Evolutionary conservation across 2,888 invertebrate species (phyloP).

Genomic region (Agrotis ipsilon): DNA sequence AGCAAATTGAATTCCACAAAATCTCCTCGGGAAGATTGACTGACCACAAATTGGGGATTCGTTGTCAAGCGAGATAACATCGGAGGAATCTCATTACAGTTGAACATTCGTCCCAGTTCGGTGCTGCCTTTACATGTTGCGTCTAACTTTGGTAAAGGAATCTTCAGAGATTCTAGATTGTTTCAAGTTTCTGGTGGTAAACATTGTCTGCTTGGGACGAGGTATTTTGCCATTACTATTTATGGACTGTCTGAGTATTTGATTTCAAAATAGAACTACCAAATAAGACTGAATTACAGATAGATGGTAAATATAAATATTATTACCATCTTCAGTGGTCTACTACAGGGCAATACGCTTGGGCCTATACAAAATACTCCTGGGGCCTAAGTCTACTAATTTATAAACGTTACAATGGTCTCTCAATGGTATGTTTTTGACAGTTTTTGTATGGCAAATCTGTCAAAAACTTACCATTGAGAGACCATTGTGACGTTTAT

Average conservation of each 20-base stretch:
- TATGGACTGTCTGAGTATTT: neutral
- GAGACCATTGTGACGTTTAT: too few species aligned
- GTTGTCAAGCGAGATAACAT: conserved; percentile 89
- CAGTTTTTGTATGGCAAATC: too few species aligned
- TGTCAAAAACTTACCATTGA: too few species aligned
- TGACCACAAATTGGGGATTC: conserved; percentile 90
- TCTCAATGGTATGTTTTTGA: too few species aligned
- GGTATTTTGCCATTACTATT: conserved; percentile 43
- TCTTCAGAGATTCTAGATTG: conserved; percentile 79
- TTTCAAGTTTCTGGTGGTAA: conserved; percentile 67
- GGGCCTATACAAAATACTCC: too few species aligned
- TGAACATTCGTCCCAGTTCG: conserved; percentile 79
- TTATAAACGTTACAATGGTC: too few species aligned
- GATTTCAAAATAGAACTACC: conserved; percentile 9
- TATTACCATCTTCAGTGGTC: too few species aligned
- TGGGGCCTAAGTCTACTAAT: too few species aligned
- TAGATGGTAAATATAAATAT: too few species aligned
- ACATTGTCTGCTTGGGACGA: conserved; percentile 31
- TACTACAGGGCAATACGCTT: too few species aligned
- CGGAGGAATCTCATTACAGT: conserved; percentile 89
- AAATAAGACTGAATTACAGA: neutral
- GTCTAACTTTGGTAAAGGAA: conserved; percentile 78
- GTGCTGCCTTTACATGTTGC: conserved; percentile 79
- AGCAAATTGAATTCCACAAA: conserved; percentile 88
- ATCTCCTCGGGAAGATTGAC: conserved; percentile 85